These are phyloP conservation scores for Scatophagus argus DNA, from an alignment of 2,113 vertebrate species.

Conservation along the genomic window DNA sequence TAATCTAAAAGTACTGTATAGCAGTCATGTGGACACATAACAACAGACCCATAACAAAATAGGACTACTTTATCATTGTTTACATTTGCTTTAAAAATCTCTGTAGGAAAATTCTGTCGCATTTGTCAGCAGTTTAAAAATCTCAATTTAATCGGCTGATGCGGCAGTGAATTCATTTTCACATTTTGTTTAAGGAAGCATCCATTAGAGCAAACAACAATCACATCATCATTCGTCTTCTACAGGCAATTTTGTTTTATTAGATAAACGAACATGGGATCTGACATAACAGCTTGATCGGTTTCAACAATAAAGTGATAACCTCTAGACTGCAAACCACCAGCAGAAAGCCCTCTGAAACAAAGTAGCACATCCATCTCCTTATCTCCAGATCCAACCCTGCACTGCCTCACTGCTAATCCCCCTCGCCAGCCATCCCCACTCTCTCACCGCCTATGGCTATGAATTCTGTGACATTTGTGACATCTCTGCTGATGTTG, in stretches of 20 bases:
- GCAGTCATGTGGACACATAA: constrained; percentile 56
- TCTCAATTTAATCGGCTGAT: constrained; percentile 45
- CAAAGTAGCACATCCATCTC: constrained; percentile 53
- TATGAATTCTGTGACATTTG: constrained; percentile 51
- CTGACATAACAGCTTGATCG: constrained; percentile 50
- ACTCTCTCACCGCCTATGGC: constrained; percentile 6
- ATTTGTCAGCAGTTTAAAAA: constrained; percentile 48
- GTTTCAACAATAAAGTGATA: constrained; percentile 61
- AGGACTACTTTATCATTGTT: constrained; percentile 67
- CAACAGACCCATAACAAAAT: constrained; percentile 72
- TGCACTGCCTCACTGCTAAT: constrained; percentile 31
- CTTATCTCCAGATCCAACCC: constrained; percentile 48
- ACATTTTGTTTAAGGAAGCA: constrained; percentile 47
- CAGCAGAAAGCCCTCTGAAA: constrained; percentile 51
- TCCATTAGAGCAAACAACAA: constrained; percentile 22
- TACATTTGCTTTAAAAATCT: constrained; percentile 64
- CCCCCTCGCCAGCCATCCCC: not conserved
- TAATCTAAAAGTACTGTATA: constrained; percentile 56
- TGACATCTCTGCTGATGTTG: constrained; percentile 53
- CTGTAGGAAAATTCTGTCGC: constrained; percentile 49
- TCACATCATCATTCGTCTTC: constrained; percentile 12
- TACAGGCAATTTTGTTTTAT: constrained; percentile 32
- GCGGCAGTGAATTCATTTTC: constrained; percentile 65
- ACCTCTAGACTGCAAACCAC: constrained; percentile 61
- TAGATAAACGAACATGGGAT: constrained; percentile 38